Evolutionary conservation across 2,113 vertebrate genomes (phyloP), one percentile per base, ranked within the genome.

Genomic region (Passer montanus): DNA sequence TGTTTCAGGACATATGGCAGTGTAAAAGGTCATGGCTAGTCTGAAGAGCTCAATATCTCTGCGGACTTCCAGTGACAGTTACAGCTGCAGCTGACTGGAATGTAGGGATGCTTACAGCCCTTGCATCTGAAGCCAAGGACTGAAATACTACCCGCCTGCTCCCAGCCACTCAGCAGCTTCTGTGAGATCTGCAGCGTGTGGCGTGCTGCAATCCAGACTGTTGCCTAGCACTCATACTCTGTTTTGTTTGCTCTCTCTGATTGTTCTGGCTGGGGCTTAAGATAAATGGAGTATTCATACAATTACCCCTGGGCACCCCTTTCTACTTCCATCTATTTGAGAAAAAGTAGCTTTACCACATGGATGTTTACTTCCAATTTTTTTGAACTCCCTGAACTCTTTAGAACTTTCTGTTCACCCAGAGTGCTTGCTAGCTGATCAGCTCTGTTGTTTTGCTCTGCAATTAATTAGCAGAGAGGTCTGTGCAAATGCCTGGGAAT

Each of bases 171-270:
- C 52, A 20, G 35, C 80, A 72, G 79, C 87, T 72, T 74, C 74
- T 35, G 12, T 27, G 49, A 52, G 73, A 78, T 60, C 78, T 20
- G 63, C 67, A 67, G 68, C 13, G 0, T 2, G 0, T 3, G 2
- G 39, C 1, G 0, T 50, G 59, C 77, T 13, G 15, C 82, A 70
- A 31, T 72, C 67, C 56, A 49, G n/a, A 30, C 49, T 0, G 56
- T 90, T 94, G 90, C 90, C 83, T 95, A 81, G 94, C 76, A 11
- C 28, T 80, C 18, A 2, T 10, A 37, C 75, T 92, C 63, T 76
- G 66, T 91, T 95, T 64, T 91, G 89, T 91, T 90, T 87, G 59
- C n/a, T 66, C 35, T 37, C 46, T 52, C 13, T 6, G 31, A 43
- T 83, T 15, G 1, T 11, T 30, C 64, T 82, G 47, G 12, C 46